Evolutionary conservation across 2,113 vertebrate genomes (phyloP).

Genomic region (Thamnophis sirtalis): DNA sequence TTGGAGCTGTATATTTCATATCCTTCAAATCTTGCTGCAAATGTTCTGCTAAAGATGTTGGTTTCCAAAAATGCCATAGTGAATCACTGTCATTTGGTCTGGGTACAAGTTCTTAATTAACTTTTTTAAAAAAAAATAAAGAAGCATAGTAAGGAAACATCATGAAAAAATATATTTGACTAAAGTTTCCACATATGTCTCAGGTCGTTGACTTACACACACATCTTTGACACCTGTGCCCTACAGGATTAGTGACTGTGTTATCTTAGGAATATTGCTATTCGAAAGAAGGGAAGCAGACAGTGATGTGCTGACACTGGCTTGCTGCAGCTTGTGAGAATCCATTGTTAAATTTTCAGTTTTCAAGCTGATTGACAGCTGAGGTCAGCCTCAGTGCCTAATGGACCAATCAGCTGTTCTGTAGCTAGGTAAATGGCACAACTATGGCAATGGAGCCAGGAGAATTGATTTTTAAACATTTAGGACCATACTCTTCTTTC

Average conservation of each 20-base stretch:
- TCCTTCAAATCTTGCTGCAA: background rate
- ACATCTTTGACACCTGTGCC: no score
- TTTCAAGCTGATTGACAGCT: background rate
- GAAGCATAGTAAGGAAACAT: background rate
- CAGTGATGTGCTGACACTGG: background rate
- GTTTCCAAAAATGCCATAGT: background rate
- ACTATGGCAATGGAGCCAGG: background rate
- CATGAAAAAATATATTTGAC: background rate
- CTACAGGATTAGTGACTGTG: background rate
- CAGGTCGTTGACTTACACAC: background rate
- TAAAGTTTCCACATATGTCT: background rate
- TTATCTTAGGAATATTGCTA: background rate
- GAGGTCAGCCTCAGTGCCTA: background rate
- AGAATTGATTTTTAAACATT: background rate
- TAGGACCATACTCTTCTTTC: background rate
- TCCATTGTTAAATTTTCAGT: background rate
- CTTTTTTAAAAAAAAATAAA: background rate
- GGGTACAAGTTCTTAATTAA: slow-evolving; percentile 1
- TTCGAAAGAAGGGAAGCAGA: background rate
- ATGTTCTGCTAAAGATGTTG: background rate
- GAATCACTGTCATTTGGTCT: background rate
- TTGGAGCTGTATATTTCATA: background rate
- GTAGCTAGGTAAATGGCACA: background rate
- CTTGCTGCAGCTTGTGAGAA: background rate
- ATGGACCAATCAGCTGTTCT: background rate